Evolutionary conservation across 2,797 vertebrate species (phyloP), one percentile per base, ranked within the genome.

Genomic region (Odontamblyopus lacepedii): DNA sequence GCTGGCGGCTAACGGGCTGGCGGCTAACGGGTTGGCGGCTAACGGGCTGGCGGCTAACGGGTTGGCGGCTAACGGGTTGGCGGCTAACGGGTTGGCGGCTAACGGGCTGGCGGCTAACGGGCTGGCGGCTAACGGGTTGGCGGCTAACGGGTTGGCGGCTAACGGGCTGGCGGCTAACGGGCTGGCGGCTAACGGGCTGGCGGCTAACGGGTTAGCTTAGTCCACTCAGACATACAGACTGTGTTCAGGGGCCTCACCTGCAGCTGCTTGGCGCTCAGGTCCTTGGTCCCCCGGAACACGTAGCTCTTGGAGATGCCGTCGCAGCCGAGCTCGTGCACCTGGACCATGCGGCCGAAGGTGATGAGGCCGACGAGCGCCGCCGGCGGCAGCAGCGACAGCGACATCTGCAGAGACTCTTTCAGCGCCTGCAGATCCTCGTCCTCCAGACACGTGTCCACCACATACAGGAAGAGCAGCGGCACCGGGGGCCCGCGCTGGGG

Each of bases 231-330:
- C 23, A 23, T 23, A 23, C 23, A 23, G 23, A 23, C 23, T 23
- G 23, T 23, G 23, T 23, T 23, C 23, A 23, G 23, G 23, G 23
- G 23, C 41, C 92, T 64, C 60, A 98, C 98, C 95, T 99, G 96
- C 78, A 99, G 97, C 89, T 99, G 98, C 85, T 98, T 99, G 67
- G 97, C 92, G 1, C 95, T 90, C 71, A 99, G 93, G 81, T 99
- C 98, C 83, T 99, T 99, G 56, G 97, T 98, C 76, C 98, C 98
- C 32, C 97, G 93, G 81, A 99, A 99, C 62, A 98, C 98, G 0
- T 96, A 99, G 87, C 98, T 98, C 93, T 99, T 99, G 75, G 98
- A 95, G 73, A 99, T 99, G 26, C 97, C 96, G 88, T 99, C 97
- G 2, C 95, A 98, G 91, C 95, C 97, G 81, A 99, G 94, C 87